Evolutionary conservation across 2,797 vertebrate species (phyloP).

Genomic region (Mycteria americana): DNA sequence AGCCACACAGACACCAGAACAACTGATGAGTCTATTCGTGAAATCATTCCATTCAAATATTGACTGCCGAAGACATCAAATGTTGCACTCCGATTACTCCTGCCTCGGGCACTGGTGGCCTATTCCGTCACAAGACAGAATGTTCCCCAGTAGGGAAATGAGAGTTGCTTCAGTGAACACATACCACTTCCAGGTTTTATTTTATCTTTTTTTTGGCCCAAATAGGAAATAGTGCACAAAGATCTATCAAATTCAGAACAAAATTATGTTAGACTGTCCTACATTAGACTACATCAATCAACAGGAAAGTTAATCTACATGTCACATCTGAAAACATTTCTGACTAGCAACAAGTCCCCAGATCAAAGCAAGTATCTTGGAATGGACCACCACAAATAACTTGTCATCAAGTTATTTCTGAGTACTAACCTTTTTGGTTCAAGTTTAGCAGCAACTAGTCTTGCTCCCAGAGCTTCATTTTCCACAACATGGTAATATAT

Average conservation of each 20-base stretch:
- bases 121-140: background rate
- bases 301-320: background rate
- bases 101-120: background rate
- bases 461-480: conserved; percentile 83
- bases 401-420: background rate
- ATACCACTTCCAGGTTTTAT: background rate
- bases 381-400: background rate
- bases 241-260: background rate
- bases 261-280: background rate
- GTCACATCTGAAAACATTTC: background rate
- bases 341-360: background rate
- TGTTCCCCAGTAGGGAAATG: background rate
- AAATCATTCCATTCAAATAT: background rate
- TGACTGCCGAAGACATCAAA: background rate
- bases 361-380: background rate
- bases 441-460: conserved; percentile 92
- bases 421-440: conserved; percentile 89
- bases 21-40: background rate
- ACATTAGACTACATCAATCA: background rate
- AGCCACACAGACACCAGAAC: background rate
- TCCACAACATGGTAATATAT: conserved; percentile 90
- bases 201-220: background rate
- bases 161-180: background rate
- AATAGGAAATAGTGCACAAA: background rate
- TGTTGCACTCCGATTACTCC: background rate